Evolutionary conservation across 53 echinoderm and acorn worm species (phyloP).

Genomic region (Arbacia lixula): DNA sequence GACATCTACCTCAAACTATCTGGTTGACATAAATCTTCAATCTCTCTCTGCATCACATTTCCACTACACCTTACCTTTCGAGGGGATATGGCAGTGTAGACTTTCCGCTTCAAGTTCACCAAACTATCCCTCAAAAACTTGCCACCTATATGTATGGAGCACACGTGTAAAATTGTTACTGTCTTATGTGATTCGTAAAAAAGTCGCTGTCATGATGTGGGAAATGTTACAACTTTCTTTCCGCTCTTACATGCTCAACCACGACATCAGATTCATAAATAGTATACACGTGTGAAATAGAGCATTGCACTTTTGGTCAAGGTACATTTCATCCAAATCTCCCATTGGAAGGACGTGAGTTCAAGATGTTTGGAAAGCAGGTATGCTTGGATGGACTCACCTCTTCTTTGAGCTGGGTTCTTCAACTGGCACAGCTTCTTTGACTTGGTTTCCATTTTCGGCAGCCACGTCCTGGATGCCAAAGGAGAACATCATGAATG

Average conservation of each 20-base stretch:
- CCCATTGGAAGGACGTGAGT: too few species aligned
- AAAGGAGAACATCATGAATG: slow-evolving; percentile 89
- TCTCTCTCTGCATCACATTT: slow-evolving; percentile 45
- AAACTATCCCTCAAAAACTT: slow-evolving; percentile 60
- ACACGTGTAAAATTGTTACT: slow-evolving; percentile 59
- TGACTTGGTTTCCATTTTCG: slow-evolving; percentile 50
- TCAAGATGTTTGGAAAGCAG: too few species aligned
- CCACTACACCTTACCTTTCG: slow-evolving; percentile 51
- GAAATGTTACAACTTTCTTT: not conserved
- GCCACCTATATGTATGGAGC: slow-evolving; percentile 60
- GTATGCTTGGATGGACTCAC: slow-evolving; percentile 12
- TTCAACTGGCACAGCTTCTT: slow-evolving; percentile 37
- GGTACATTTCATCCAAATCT: too few species aligned
- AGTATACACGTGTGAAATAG: too few species aligned
- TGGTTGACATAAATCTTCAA: too few species aligned
- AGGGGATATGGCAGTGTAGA: slow-evolving; percentile 47
- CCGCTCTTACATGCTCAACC: too few species aligned
- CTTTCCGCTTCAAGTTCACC: slow-evolving; percentile 55
- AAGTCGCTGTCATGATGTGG: slow-evolving; percentile 22
- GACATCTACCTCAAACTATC: too few species aligned
- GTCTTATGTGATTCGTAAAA: slow-evolving; percentile 13
- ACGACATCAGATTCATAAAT: too few species aligned
- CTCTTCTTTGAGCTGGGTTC: slow-evolving; percentile 31
- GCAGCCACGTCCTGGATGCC: slow-evolving; percentile 78
- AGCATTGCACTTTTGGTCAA: too few species aligned